phyloP scores from a whole-genome alignment of 2,888 invertebrate species.

The Balanococcus diminutus region DNA sequence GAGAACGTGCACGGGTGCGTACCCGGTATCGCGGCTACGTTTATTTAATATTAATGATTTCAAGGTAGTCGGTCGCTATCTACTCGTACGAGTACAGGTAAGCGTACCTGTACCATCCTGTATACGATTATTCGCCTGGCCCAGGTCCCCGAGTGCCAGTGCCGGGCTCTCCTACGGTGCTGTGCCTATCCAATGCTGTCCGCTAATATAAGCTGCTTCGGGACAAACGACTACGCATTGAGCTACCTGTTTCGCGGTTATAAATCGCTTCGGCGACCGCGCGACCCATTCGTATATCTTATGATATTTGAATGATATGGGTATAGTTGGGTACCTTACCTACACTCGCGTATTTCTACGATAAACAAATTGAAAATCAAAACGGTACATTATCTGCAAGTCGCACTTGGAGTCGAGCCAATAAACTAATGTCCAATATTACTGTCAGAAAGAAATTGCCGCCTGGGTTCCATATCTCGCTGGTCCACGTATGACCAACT shows the following conservation, averaged over 20 bases:
- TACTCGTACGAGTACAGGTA: too few relatives aligned
- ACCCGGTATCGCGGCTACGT: background rate
- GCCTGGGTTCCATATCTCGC: background rate
- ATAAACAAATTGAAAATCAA: background rate
- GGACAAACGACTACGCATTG: background rate
- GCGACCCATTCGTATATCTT: background rate
- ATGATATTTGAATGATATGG: too few relatives aligned
- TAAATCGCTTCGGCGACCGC: background rate
- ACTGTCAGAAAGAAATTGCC: background rate
- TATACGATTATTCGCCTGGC: background rate
- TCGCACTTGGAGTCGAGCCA: background rate
- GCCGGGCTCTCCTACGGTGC: background rate
- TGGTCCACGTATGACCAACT: too few relatives aligned
- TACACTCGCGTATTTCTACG: background rate
- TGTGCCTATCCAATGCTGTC: background rate
- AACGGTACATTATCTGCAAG: background rate
- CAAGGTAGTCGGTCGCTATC: background rate
- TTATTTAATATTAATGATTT: background rate
- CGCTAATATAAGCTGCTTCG: background rate
- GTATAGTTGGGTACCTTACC: too few relatives aligned
- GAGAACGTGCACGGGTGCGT: background rate
- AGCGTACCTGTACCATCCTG: background rate
- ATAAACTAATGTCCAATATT: background rate
- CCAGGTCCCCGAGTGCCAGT: background rate
- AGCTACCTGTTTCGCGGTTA: background rate